phyloP scores from a whole-genome alignment of 2,113 vertebrate species.

The Rhynchomys soricoides region DNA sequence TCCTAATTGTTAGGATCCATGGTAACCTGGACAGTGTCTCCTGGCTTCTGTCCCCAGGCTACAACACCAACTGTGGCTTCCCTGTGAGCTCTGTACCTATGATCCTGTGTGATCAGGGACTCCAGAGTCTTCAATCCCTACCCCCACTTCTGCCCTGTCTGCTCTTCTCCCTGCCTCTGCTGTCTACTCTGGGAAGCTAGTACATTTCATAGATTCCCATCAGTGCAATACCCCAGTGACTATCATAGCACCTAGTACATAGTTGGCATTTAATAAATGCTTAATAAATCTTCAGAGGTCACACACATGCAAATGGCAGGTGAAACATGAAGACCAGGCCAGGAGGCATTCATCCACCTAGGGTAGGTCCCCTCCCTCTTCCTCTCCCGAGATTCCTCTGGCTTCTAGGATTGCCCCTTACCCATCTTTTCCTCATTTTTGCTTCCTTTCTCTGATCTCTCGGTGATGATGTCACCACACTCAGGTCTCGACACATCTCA shows the following conservation, averaged over 20 bases:
- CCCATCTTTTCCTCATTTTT: neutral
- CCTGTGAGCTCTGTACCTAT: fast-evolving
- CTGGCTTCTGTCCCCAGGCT: neutral
- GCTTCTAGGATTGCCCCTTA: neutral
- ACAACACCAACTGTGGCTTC: neutral
- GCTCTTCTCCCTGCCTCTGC: too few species aligned
- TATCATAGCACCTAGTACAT: neutral
- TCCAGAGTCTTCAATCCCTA: fast-evolving
- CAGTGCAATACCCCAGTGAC: neutral
- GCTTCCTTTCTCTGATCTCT: neutral
- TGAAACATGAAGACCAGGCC: fast-evolving
- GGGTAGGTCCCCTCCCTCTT: neutral
- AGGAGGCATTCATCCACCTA: neutral
- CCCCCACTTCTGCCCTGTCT: neutral
- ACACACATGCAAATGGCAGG: fast-evolving
- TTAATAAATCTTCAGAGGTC: neutral
- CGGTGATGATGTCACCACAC: neutral
- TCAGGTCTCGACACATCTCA: neutral
- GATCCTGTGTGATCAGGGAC: fast-evolving
- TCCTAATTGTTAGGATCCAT: neutral
- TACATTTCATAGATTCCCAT: neutral
- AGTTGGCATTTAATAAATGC: neutral
- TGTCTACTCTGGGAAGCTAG: fast-evolving
- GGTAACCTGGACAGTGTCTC: neutral
- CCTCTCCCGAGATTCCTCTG: neutral